Conservation (phyloP, 1,140 invertebrate species). For the Tribolium madens region DNA sequence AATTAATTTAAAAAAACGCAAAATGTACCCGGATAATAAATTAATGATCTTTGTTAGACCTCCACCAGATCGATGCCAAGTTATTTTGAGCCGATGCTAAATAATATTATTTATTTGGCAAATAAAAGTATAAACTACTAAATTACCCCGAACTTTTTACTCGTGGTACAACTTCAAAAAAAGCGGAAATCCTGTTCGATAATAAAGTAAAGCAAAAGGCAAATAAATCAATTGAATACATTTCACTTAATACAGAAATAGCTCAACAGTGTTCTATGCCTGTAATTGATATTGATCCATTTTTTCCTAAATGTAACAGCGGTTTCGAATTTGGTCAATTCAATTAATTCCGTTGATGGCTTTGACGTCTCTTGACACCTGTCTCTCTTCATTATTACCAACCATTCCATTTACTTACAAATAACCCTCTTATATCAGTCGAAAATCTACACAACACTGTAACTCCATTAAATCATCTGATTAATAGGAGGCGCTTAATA, state of each 20-base stretch:
- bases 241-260: neutral
- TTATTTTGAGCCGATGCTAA: neutral
- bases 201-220: neutral
- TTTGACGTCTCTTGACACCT: constrained; percentile 18
- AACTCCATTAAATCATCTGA: constrained; percentile 3
- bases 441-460: neutral
- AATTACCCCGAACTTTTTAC: neutral
- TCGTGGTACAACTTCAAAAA: too few relatives aligned
- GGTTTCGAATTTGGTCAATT: neutral
- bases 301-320: neutral
- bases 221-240: neutral
- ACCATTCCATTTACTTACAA: constrained; percentile 10
- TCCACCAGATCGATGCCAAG: neutral
- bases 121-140: neutral
- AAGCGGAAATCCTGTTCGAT: neutral
- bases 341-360: constrained; percentile 10
- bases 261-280: neutral
- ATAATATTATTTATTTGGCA: neutral
- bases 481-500: constrained; percentile 4
- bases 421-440: constrained; percentile 4
- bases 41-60: neutral
- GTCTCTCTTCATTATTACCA: constrained; percentile 21
- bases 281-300: neutral
- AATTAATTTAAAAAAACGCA: neutral
- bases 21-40: neutral